These are phyloP conservation scores for Halyomorpha halys DNA, from an alignment of 1,140 invertebrate species.

Conservation along the genomic window DNA sequence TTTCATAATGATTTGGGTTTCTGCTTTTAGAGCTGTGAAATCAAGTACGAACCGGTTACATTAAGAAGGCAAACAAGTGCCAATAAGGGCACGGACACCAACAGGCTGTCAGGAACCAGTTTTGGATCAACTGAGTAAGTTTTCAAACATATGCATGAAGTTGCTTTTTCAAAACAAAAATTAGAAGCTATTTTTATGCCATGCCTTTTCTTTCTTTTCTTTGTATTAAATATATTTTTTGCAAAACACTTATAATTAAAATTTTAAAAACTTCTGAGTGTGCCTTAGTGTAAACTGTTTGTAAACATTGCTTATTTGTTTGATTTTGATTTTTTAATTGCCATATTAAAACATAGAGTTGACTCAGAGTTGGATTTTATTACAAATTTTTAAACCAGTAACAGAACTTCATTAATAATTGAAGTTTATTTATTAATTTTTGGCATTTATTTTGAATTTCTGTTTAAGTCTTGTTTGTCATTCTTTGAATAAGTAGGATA, in stretches of 20 bases:
- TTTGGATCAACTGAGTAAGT: conserved; percentile 35
- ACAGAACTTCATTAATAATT: no score
- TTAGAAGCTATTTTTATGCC: background rate
- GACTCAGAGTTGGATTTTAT: no score
- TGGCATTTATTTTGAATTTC: no score
- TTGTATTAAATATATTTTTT: background rate
- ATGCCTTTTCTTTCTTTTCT: background rate
- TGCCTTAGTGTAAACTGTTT: no score
- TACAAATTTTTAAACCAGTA: no score
- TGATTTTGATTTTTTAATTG: no score
- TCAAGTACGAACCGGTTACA: conserved; percentile 46
- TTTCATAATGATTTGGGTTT: no score
- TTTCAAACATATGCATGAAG: background rate
- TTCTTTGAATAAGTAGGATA: no score
- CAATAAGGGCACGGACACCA: conserved; percentile 32
- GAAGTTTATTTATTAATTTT: no score
- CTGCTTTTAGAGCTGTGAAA: conserved; percentile 43
- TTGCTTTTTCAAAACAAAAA: background rate
- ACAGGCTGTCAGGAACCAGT: conserved; percentile 38
- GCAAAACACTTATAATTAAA: background rate
- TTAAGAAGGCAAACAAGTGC: conserved; percentile 41
- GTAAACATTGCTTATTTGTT: no score
- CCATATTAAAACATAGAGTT: no score
- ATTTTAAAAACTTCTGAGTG: background rate
- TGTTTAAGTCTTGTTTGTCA: no score